A percentile compares a stretch with the other conserved stretches of the same genome.
Evolutionary conservation across 2,888 invertebrate species (phyloP).

Genomic region (Drosophila nr. perissopoda): DNA sequence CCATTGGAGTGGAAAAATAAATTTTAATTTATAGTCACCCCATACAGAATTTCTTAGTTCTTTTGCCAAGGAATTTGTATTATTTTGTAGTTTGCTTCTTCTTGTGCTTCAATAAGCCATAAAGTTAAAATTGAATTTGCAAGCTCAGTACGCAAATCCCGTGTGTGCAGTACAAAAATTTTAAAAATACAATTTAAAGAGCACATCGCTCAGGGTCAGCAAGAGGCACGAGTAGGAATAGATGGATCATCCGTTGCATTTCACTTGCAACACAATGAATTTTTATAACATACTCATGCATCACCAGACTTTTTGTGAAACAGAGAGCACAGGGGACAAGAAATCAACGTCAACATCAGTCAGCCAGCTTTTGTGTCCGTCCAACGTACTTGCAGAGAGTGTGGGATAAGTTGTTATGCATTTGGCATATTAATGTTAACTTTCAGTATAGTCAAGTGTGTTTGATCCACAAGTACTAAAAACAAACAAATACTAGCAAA

Average conservation of each 20-base stretch:
- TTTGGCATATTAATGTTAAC: conserved; percentile 71
- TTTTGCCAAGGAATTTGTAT: not conserved
- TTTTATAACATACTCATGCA: conserved; percentile 27
- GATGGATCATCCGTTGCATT: conserved; percentile 19
- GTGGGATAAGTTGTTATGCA: conserved; percentile 30
- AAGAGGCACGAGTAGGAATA: conserved; percentile 6
- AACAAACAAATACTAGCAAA: conserved; percentile 13
- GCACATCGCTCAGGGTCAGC: conserved; percentile 46
- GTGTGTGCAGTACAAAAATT: conserved; percentile 69
- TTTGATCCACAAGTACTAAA: conserved; percentile 24
- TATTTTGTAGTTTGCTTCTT: not conserved
- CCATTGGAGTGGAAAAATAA: not conserved
- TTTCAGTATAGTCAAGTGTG: conserved; percentile 3
- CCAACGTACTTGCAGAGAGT: conserved; percentile 10
- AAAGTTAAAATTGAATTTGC: conserved; percentile 58
- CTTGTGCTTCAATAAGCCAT: conserved; percentile 24
- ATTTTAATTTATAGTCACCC: conserved; percentile 6
- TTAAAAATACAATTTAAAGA: conserved; percentile 71
- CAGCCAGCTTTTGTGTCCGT: conserved; percentile 30
- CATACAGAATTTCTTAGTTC: conserved; percentile 7
- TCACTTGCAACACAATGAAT: conserved; percentile 35
- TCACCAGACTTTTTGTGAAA: conserved; percentile 36
- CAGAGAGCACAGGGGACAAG: conserved; percentile 31
- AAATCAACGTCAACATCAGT: conserved; percentile 53
- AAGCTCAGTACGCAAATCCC: conserved; percentile 44